Conservation (phyloP, 1,140 invertebrate species). For the Drosophila orena region DNA sequence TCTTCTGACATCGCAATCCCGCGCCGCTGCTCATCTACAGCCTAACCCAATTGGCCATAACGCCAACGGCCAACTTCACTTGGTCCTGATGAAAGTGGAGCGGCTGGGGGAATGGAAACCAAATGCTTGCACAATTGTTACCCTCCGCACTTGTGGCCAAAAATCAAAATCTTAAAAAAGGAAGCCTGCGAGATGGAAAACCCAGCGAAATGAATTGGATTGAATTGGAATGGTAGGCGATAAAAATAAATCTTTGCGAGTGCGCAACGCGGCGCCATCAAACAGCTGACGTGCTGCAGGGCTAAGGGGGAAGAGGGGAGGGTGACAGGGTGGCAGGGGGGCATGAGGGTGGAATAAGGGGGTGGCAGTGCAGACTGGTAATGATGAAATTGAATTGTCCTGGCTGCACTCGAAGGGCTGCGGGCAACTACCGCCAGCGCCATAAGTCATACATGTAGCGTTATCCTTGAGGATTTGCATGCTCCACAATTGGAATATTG, state of each 20-base stretch:
- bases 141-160: conserved; percentile 51
- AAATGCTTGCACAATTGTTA: conserved; percentile 50
- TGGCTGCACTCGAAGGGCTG: conserved; percentile 28
- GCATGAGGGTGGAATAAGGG: background rate
- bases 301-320: background rate
- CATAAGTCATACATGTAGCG: conserved; percentile 78
- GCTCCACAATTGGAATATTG: conserved; percentile 22
- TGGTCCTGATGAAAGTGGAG: conserved; percentile 51
- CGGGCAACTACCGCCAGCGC: conserved; percentile 11
- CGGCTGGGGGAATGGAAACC: conserved; percentile 40
- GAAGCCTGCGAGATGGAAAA: conserved; percentile 32
- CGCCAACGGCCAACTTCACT: conserved; percentile 51
- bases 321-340: no score
- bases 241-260: conserved; percentile 81
- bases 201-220: conserved; percentile 75
- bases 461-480: conserved; percentile 66
- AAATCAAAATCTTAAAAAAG: conserved; percentile 48
- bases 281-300: conserved; percentile 67
- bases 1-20: background rate
- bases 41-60: conserved; percentile 59
- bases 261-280: conserved; percentile 74
- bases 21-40: conserved; percentile 8
- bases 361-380: conserved; percentile 16
- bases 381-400: conserved; percentile 78
- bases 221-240: conserved; percentile 82